phyloP scores from a whole-genome alignment of 2,797 vertebrate genomes.

The Garrulus glandarius region DNA sequence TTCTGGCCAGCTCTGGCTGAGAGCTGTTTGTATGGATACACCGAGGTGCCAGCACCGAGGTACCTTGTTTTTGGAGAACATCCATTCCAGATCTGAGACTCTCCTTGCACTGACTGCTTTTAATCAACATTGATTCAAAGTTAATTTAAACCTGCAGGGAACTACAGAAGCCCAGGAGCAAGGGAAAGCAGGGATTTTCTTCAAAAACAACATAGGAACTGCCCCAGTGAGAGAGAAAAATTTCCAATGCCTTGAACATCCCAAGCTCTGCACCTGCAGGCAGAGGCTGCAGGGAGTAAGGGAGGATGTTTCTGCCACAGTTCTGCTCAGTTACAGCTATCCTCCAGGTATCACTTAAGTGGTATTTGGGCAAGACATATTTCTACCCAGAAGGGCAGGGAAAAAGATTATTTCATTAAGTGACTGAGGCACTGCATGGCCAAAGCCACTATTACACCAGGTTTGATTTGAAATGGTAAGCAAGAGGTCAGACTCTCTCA shows the following conservation, averaged over 20 bases:
- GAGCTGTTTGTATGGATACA: not conserved
- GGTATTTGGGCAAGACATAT: not conserved
- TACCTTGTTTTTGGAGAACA: not conserved
- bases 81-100: not conserved
- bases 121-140: not conserved
- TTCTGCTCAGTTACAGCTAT: not conserved
- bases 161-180: not conserved
- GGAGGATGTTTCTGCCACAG: not conserved
- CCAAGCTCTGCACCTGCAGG: not conserved
- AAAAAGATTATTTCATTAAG: constrained; percentile 33
- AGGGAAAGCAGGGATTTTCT: not conserved
- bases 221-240: not conserved
- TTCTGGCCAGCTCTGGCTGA: not conserved
- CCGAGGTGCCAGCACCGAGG: not conserved
- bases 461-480: constrained; percentile 9
- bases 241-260: not conserved
- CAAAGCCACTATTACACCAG: not conserved
- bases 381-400: not conserved
- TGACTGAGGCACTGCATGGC: not conserved
- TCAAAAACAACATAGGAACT: not conserved
- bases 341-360: constrained; percentile 11
- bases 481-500: constrained; percentile 11
- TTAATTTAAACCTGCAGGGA: not conserved
- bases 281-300: not conserved
- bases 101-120: not conserved